These are phyloP conservation scores for Pollenia griseotomentosa DNA, from an alignment of 2,888 invertebrate species.

Conservation along the genomic window DNA sequence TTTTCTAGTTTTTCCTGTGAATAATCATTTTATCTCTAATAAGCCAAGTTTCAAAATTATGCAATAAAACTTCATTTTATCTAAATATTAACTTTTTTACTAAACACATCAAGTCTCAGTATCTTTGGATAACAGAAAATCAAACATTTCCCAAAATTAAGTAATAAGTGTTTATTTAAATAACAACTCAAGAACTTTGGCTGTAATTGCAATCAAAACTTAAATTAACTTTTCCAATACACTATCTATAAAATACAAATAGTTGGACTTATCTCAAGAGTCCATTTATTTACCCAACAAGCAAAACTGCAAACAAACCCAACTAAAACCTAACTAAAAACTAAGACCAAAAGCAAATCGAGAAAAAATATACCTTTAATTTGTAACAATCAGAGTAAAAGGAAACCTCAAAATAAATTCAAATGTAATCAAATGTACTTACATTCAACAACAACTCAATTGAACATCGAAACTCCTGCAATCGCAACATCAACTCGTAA, in stretches of 20 bases:
- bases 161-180: conserved; percentile 38
- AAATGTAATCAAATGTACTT: conserved; percentile 55
- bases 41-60: not conserved
- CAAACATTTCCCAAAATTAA: not conserved
- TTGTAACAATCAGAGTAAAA: conserved; percentile 60
- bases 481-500: not conserved
- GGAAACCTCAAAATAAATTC: conserved; percentile 53
- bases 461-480: conserved; percentile 40
- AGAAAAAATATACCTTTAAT: conserved; percentile 55
- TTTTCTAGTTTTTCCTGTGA: too few species aligned
- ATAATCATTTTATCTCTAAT: too few species aligned
- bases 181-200: conserved; percentile 29
- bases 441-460: conserved; percentile 51
- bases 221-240: conserved; percentile 24
- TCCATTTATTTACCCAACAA: conserved; percentile 57
- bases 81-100: not conserved
- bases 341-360: conserved; percentile 4
- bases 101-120: not conserved
- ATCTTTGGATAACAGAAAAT: not conserved
- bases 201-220: conserved; percentile 30
- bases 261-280: conserved; percentile 58
- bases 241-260: conserved; percentile 36
- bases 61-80: conserved; percentile 2
- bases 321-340: not conserved
- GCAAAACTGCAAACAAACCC: conserved; percentile 36